Evolutionary conservation across 2,113 vertebrate species (phyloP).

Genomic region (Raphicerus campestris): DNA sequence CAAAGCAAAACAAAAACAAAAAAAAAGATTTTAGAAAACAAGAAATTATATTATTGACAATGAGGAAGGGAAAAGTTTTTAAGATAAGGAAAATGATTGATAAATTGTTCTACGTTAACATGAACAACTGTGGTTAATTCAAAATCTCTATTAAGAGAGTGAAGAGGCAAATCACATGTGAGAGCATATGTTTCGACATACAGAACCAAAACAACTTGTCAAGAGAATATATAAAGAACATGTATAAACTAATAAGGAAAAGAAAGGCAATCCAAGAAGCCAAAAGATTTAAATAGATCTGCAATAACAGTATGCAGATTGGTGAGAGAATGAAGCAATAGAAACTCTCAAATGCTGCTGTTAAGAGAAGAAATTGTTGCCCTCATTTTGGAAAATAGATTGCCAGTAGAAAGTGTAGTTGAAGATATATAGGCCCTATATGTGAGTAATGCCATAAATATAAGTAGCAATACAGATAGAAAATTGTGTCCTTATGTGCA

Average conservation of each 20-base stretch:
- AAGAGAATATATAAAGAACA: not conserved
- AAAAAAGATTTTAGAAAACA: not conserved
- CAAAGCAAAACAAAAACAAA: not conserved
- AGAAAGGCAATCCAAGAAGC: not conserved
- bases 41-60: not conserved
- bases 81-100: not conserved
- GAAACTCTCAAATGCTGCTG: not conserved
- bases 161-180: not conserved
- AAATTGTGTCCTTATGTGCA: not conserved
- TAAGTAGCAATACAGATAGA: not conserved
- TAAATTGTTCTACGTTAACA: not conserved
- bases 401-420: not conserved
- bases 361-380: not conserved
- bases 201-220: not conserved
- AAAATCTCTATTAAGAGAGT: not conserved
- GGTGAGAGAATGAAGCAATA: not conserved
- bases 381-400: not conserved
- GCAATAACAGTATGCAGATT: not conserved
- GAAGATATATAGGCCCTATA: not conserved
- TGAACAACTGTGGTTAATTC: not conserved
- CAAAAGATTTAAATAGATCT: not conserved
- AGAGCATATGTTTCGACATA: not conserved
- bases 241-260: not conserved
- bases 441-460: not conserved
- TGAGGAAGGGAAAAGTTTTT: not conserved